Conservation (phyloP, 2,888 invertebrate genomes). For the Hydroisotoma schaefferi region DNA sequence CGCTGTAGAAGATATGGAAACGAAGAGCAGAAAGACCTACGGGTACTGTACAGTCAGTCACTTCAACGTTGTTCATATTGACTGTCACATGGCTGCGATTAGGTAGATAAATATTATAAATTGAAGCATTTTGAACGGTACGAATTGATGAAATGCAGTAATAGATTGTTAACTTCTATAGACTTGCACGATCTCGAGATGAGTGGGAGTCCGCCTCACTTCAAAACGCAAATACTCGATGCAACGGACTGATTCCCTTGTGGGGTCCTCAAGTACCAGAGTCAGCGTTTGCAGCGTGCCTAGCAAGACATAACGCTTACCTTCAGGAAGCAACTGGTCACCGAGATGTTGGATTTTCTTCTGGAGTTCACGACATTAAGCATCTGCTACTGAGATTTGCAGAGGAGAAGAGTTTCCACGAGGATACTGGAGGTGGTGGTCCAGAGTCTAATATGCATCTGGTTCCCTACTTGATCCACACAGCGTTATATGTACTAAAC, state of each 20-base stretch:
- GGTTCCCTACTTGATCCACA: conserved; percentile 88
- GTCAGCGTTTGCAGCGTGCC: conserved; percentile 86
- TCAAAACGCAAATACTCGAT: conserved; percentile 96
- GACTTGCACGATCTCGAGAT: conserved; percentile 68
- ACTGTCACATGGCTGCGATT: conserved; percentile 96
- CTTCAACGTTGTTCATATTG: conserved; percentile 97
- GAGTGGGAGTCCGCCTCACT: conserved; percentile 98
- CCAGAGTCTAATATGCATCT: conserved; percentile 97
- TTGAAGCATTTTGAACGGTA: not conserved
- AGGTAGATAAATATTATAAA: conserved; percentile 57
- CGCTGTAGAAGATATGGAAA: conserved; percentile 88
- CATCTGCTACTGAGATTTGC: conserved; percentile 82
- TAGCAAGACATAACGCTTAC: conserved; percentile 87
- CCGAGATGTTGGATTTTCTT: conserved; percentile 72
- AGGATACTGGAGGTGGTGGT: conserved; percentile 95
- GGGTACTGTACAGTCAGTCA: conserved; percentile 92
- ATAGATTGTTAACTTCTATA: conserved; percentile 39
- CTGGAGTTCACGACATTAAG: conserved; percentile 90
- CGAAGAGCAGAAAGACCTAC: conserved; percentile 70
- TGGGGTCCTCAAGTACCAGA: conserved; percentile 95
- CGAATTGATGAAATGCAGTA: not conserved
- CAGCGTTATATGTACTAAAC: conserved; percentile 89
- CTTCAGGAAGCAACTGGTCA: conserved; percentile 56
- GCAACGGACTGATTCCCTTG: conserved; percentile 91
- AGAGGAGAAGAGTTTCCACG: conserved; percentile 91